A percentile compares a stretch with the other conserved stretches of the same genome.
These are phyloP conservation scores for Solenopsis fugax DNA, from an alignment of 1,140 invertebrate species.

Conservation along the genomic window DNA sequence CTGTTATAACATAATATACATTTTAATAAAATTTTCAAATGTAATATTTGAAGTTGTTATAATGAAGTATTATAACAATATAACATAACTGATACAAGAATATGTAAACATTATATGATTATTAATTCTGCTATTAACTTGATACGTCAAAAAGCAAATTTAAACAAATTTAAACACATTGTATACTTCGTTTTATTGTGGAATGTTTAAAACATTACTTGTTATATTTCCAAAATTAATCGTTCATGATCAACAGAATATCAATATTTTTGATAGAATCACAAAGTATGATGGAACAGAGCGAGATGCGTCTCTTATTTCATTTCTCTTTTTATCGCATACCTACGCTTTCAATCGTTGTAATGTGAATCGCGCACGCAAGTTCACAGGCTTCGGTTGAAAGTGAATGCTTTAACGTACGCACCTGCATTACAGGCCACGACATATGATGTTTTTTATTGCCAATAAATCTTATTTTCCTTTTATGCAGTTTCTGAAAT, in stretches of 20 bases:
- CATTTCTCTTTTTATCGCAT: slow-evolving; percentile 3
- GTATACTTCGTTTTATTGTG: not conserved
- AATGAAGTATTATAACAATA: not conserved
- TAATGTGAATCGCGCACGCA: not conserved
- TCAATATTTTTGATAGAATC: not conserved
- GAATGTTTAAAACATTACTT: not conserved
- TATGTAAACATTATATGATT: too few relatives aligned
- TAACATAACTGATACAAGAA: not conserved
- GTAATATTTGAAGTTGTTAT: not conserved
- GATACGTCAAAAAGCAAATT: not conserved
- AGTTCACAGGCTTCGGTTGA: not conserved
- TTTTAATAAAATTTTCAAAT: not conserved
- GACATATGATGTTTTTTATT: not conserved
- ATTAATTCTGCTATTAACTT: slow-evolving; percentile 1
- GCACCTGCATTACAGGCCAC: slow-evolving; percentile 4
- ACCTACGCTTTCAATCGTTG: not conserved
- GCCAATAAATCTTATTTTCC: slow-evolving; percentile 15
- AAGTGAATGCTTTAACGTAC: slow-evolving; percentile 3
- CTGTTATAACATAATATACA: not conserved
- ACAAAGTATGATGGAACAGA: not conserved
- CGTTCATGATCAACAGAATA: not conserved
- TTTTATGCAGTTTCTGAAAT: not conserved
- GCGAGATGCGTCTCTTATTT: not conserved
- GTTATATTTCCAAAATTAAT: not conserved
- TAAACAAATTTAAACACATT: not conserved